Base-by-base conservation (phyloP, 2,888 invertebrate genomes). In the Ptilodon capucinus region DNA sequence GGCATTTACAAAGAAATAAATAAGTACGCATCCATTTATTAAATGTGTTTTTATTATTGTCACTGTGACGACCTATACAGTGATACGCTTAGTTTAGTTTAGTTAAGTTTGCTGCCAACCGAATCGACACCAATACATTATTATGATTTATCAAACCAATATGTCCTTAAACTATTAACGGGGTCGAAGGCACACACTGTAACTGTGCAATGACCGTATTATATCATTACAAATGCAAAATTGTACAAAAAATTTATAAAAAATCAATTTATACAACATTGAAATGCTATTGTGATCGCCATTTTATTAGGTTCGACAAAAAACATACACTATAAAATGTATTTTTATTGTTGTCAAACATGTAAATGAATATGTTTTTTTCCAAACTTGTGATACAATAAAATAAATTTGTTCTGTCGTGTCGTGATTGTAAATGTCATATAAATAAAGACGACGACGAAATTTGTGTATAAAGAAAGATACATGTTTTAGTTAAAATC, bases 331-430 rank as follows among this genome's bases (percentile, higher is more conserved):
- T 51, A n/a, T n/a, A 51, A 57, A 57, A 45, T 44, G 40, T 41
- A 35, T 52, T 51, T 48, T 51, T 48, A 44, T 39, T 44, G 40
- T 55, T 52, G 48, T 60, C 63, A 67, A 69, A 70, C 62, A 65
- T 66, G 57, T 28, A 61, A 60, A 65, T 71, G 58, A 32, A 54
- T 54, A 48, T 54, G 57, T 67, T 52, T 54, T 58, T 50, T 56
- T 59, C 63, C 57, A 51, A 34, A 41, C 50, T 44, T 41, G 54
- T 61, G 58, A 48, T 56, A 44, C 35, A 58, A 62, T 64, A 60
- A 56, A 60, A 60, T 53, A 51, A 48, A 32, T 47, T 46, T 21
- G 51, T 45, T 45, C 44, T 44, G 56, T 43, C 47, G 45, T 48
- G 28, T 35, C 47, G 51, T 28, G 42, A 51, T 56, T 55, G 48